Evolutionary conservation across 2,888 invertebrate genomes (phyloP), one percentile per base, ranked within the genome.

Genomic region (Patella caerulea): DNA sequence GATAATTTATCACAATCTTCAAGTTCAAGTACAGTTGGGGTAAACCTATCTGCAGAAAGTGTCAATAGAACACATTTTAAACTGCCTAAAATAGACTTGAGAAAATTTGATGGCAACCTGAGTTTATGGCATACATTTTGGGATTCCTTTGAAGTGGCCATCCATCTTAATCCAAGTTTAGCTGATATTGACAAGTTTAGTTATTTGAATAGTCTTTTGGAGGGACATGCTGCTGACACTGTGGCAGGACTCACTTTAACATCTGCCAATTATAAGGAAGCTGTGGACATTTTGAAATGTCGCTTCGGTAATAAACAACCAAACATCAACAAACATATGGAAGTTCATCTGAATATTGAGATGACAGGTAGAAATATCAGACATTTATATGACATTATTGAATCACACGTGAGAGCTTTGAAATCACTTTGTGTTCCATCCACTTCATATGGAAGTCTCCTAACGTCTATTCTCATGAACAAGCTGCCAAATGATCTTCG

Each of bases 31-130:
- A 34, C 34, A 34, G 34, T 34, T 34, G 34, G 5, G 4, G 7
- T 34, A 34, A 34, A 34, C 34, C 34, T 34, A 34, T 34, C 34
- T 34, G 34, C 34, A 34, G 34, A 34, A 34, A 34, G 34, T 34
- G 34, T 34, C 34, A 34, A 34, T 7, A 34, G 34, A 34, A 34
- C 56, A 14, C 56, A 56, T n/a, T 56, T 56, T 2, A 56, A 56
- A 56, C 56, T 56, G 17, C 56, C 56, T 56, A 56, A 56, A 56
- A 15, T 56, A 15, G n/a, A 15, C 15, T 17, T 56, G 56, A 56
- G n/a, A 56, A n/a, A 56, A 15, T 56, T 56, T 56, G 56, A 56
- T 56, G 56, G n/a, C n/a, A n/a, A n/a, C n/a, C n/a, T n/a, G n/a
- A n/a, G n/a, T n/a, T n/a, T n/a, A n/a, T n/a, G n/a, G 56, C n/a